phyloP scores from a whole-genome alignment of 2,888 invertebrate genomes.

The Troides aeacus region DNA sequence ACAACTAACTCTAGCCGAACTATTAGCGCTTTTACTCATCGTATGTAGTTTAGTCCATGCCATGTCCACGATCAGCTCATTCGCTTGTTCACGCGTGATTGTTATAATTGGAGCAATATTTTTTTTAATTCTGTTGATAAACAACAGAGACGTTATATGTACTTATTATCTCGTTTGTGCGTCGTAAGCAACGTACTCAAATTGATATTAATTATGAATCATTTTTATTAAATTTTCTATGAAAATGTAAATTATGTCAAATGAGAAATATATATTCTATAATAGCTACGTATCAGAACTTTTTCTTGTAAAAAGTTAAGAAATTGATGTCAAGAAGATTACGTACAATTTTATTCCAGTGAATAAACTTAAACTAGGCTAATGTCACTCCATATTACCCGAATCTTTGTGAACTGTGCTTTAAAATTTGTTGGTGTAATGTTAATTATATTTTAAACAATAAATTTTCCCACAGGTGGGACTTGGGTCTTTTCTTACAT shows the following conservation, averaged over 20 bases:
- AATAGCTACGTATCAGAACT: no score
- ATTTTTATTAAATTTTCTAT: no score
- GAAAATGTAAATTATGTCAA: no score
- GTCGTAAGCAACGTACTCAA: background rate
- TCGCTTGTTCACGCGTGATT: background rate
- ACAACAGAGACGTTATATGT: no score
- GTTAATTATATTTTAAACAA: background rate
- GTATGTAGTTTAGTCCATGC: background rate
- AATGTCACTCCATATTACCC: background rate
- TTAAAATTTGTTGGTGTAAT: background rate
- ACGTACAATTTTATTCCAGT: no score
- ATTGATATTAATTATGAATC: no score
- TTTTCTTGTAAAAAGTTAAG: no score
- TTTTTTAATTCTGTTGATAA: constrained; percentile 30
- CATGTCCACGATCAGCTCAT: background rate
- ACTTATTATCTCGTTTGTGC: background rate
- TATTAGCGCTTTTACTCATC: background rate
- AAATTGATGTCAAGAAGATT: no score
- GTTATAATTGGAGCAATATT: constrained; percentile 54
- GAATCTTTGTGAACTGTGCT: background rate
- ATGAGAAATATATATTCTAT: no score
- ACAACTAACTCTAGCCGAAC: background rate
- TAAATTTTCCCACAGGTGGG: no score
- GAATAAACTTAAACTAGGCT: no score
- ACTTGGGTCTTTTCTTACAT: no score